A percentile compares a stretch with the other conserved stretches of the same genome.
Evolutionary conservation across 2,888 invertebrate genomes (phyloP).

Genomic region (Pterostichus niger): DNA sequence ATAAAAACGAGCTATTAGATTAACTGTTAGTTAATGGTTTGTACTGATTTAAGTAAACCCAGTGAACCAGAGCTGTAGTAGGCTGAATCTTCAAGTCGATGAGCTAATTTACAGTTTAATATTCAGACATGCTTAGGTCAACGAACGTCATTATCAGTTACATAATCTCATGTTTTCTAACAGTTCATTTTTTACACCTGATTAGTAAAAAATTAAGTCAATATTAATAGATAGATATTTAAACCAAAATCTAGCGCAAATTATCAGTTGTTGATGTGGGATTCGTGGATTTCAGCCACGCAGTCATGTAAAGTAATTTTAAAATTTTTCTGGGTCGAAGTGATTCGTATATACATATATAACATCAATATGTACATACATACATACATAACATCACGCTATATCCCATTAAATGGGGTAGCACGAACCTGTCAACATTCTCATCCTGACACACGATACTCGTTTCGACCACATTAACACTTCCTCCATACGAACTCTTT

Average conservation of each 20-base stretch:
- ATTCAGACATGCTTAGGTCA: neutral
- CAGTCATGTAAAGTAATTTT: too few relatives aligned
- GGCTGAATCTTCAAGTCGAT: neutral
- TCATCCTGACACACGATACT: too few relatives aligned
- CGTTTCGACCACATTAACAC: too few relatives aligned
- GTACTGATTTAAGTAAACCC: neutral
- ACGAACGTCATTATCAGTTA: neutral
- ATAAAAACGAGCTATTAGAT: neutral
- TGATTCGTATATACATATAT: too few relatives aligned
- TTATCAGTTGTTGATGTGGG: too few relatives aligned
- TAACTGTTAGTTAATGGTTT: neutral
- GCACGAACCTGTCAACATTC: too few relatives aligned
- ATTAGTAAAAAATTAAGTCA: neutral
- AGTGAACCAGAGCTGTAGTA: conserved; percentile 3
- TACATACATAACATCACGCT: too few relatives aligned
- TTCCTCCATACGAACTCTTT: too few relatives aligned
- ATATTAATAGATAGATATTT: neutral
- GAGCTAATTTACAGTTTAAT: conserved; percentile 2
- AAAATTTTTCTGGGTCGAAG: too few relatives aligned
- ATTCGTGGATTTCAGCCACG: too few relatives aligned
- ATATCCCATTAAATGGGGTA: too few relatives aligned
- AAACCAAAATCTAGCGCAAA: neutral
- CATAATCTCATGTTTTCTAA: neutral
- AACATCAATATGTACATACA: too few relatives aligned
- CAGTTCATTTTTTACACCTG: neutral